Conservation (phyloP, 2,797 vertebrate species). For the Aldrovandia affinis region DNA sequence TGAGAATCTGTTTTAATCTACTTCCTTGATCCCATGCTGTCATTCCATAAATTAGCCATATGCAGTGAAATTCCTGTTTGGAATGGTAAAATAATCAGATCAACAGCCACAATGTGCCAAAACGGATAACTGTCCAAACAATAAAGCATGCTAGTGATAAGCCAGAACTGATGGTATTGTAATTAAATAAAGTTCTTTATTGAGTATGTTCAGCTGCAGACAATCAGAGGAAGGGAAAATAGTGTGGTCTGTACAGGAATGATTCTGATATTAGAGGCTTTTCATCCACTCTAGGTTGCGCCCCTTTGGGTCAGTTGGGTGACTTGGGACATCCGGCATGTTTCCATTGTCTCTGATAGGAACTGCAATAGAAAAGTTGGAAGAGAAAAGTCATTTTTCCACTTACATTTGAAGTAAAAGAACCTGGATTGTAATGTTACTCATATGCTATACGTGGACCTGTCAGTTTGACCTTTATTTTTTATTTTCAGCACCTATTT, state of each 20-base stretch:
- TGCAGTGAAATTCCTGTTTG: too few species aligned
- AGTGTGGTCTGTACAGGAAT: constrained; percentile 44
- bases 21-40: too few species aligned
- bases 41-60: too few species aligned
- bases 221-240: constrained; percentile 41
- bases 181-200: constrained; percentile 74
- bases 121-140: neutral
- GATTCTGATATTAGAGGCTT: constrained; percentile 67
- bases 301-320: constrained; percentile 80
- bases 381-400: neutral
- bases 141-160: constrained; percentile 1
- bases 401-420: too few species aligned
- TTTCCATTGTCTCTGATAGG: constrained; percentile 86
- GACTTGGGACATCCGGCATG: constrained; percentile 81
- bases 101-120: neutral
- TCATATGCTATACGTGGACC: neutral
- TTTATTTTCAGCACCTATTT: neutral
- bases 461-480: neutral
- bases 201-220: constrained; percentile 50
- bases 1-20: too few species aligned
- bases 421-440: neutral
- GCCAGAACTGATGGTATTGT: constrained; percentile 27
- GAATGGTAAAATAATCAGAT: too few species aligned
- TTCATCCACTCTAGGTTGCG: constrained; percentile 82
- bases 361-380: constrained; percentile 64